These are phyloP conservation scores for Troglohyphantes excavatus DNA, from an alignment of 2,888 invertebrate genomes.

Conservation along the genomic window DNA sequence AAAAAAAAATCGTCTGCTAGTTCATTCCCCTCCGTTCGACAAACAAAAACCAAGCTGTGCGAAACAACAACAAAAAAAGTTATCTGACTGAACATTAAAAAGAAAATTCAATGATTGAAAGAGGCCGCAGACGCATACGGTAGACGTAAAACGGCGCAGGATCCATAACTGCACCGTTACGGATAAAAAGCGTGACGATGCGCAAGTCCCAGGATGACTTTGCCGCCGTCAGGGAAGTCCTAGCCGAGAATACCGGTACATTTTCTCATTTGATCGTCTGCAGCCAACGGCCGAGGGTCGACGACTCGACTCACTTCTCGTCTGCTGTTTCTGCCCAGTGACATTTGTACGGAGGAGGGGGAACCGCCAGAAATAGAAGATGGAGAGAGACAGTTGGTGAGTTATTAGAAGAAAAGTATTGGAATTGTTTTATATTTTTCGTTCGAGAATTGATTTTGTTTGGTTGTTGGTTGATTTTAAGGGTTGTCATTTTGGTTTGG, in stretches of 20 bases:
- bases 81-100: not conserved
- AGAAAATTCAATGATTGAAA: constrained; percentile 8
- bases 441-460: not conserved
- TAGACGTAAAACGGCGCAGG: constrained; percentile 30
- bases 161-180: constrained; percentile 67
- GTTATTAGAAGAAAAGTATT: not conserved
- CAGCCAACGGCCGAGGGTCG: constrained; percentile 48
- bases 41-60: not conserved
- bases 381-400: constrained; percentile 52
- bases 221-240: constrained; percentile 28
- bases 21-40: constrained; percentile 12
- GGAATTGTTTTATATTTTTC: too few relatives aligned
- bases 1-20: not conserved
- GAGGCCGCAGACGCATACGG: constrained; percentile 3
- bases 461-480: not conserved
- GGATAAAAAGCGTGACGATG: constrained; percentile 12
- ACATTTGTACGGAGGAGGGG: constrained; percentile 49
- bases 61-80: constrained; percentile 6
- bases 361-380: not conserved
- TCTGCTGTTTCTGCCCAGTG: constrained; percentile 27
- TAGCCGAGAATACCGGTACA: constrained; percentile 30
- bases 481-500: not conserved
- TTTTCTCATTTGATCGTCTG: constrained; percentile 47
- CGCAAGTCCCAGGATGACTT: constrained; percentile 46
- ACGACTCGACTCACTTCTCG: constrained; percentile 21